Conservation (phyloP, 2,113 vertebrate species). For the Pao palembangensis region DNA sequence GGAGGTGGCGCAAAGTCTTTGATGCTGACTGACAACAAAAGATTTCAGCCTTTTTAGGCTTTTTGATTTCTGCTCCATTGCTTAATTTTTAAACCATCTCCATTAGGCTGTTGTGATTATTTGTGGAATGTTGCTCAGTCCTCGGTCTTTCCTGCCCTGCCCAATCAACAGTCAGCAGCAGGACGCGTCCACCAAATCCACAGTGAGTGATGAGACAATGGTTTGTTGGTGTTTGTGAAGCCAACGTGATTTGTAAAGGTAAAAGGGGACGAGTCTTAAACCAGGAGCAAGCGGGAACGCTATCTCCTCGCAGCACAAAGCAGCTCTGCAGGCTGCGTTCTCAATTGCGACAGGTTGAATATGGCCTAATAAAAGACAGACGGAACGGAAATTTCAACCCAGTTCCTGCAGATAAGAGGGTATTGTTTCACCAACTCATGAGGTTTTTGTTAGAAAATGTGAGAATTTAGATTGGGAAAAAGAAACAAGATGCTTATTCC, state of each 20-base stretch:
- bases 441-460: constrained; percentile 60
- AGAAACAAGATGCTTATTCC: constrained; percentile 40
- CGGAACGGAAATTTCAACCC: constrained; percentile 52
- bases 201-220: constrained; percentile 34
- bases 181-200: constrained; percentile 6
- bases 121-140: neutral
- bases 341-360: constrained; percentile 56
- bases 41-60: constrained; percentile 31
- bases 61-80: constrained; percentile 3
- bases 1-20: constrained; percentile 57
- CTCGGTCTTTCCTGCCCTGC: constrained; percentile 13
- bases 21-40: constrained; percentile 59
- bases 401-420: constrained; percentile 60
- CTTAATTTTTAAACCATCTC: constrained; percentile 14
- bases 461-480: constrained; percentile 50
- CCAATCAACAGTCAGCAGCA: constrained; percentile 23
- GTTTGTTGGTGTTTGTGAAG: constrained; percentile 38
- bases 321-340: constrained; percentile 38
- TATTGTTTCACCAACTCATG: constrained; percentile 64
- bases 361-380: constrained; percentile 58
- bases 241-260: constrained; percentile 36
- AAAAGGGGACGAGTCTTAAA: constrained; percentile 27
- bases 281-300: constrained; percentile 20
- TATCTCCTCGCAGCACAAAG: constrained; percentile 41
- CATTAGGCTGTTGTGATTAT: constrained; percentile 15